Base-by-base conservation (phyloP, 2,113 vertebrate species). In the Salvelinus namaycush region DNA sequence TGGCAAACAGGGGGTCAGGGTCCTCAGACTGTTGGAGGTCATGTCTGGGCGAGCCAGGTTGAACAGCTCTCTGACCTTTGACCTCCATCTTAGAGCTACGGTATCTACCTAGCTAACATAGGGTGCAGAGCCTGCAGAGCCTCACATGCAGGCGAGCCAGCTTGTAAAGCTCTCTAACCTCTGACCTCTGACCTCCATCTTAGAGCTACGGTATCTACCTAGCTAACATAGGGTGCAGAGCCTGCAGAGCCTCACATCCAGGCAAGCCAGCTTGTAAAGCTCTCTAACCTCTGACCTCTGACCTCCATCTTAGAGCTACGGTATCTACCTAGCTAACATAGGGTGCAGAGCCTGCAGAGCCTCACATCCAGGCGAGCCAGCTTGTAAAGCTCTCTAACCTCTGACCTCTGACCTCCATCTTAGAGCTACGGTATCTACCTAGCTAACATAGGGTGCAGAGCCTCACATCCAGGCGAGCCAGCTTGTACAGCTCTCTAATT, bases 1-100 rank as follows among this genome's bases (percentile, higher is more conserved):
- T 89, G 73, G 91, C 88, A 75, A 97, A 97, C 69, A 97, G 85
- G 0, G 96, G 92, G 88, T 6, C 96, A 0, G 88, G 0, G 96
- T 97, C 68, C 94, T 92, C 34, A 97, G 89, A 79, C 96, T 90
- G 88, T 97, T 97, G 57, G 96, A 97, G 75, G 96, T 97, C 93
- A 97, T 95, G 86, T 97, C 96, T 29, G 97, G 90, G 69, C 96
- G 91, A 2, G 96, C 95, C n/a, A 97, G 95, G 76, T 96, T 96
- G 79, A 95, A 92, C 0, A 97, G 93, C 84, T 96, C 95, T 8
- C 94, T 90, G 2, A 97, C 34, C 34, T 34, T 6, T 34, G 6
- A 34, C 34, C 34, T 34, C 34, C 34, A 34, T 34, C 31, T 34
- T 34, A 34, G 31, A 34, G 31, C 31, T 34, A 34, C 31, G 31